Conservation (phyloP, 1,140 invertebrate species). For the Trachymyrmex septentrionalis region DNA sequence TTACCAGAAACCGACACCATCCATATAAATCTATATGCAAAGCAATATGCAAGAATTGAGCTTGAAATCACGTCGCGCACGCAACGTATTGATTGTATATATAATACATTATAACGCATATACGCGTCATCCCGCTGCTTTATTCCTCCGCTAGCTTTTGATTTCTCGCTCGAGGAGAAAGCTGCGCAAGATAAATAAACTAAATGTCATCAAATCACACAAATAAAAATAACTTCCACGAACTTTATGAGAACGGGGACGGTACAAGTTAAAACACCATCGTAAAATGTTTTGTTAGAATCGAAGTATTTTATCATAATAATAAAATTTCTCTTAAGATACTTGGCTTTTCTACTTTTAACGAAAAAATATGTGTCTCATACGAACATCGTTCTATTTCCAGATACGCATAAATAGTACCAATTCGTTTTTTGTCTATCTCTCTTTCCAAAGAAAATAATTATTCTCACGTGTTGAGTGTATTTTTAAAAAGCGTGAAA, state of each 20-base stretch:
- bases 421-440: background rate
- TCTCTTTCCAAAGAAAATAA: slow-evolving; percentile 26
- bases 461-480: background rate
- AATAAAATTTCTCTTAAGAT: background rate
- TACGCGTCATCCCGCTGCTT: background rate
- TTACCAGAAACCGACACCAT: background rate
- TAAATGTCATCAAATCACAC: background rate
- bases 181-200: slow-evolving; percentile 33
- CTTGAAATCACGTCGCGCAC: slow-evolving; percentile 3
- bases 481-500: background rate
- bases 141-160: background rate
- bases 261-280: background rate
- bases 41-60: background rate
- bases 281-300: slow-evolving; percentile 25
- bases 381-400: slow-evolving; percentile 16
- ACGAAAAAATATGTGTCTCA: background rate
- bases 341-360: background rate
- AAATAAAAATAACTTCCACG: slow-evolving; percentile 37
- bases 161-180: slow-evolving; percentile 7
- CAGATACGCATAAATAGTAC: background rate
- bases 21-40: background rate
- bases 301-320: slow-evolving; percentile 26
- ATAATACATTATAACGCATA: background rate
- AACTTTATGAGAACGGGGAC: background rate
- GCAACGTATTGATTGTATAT: background rate